Base-by-base conservation (phyloP, 2,797 vertebrate species). In the Sciurus carolinensis region DNA sequence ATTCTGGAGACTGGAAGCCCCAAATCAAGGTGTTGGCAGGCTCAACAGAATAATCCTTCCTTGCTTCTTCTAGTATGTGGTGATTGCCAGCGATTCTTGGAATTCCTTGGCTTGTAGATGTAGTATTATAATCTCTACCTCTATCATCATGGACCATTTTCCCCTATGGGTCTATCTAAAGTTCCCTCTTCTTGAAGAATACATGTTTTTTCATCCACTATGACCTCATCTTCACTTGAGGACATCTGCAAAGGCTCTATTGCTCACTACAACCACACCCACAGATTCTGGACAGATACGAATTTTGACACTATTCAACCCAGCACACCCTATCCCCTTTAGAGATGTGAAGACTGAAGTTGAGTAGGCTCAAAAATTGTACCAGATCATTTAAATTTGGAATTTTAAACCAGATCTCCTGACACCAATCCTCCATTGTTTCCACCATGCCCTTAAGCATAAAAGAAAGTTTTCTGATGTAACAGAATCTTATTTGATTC, bases 371-470 rank as follows among this genome's bases (percentile, higher is more conserved):
- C 50, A 88, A 52, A 1, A 52, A 30, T 66, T 86, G 12, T 20
- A 30, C 73, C 11, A 50, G 36, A 47, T 89, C 72, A 93, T 39
- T 73, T 26, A 69, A 86, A 73, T 73, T 11, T 69, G 11, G n/a
- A 80, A 90, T 95, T 71, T 66, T 81, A 97, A 97, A 72, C 36
- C 59, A 88, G 22, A 24, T 80, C 13, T 81, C 88, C 87, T 83
- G 33, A 59, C 30, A 50, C n/a, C 2, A 52, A 47, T 17, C 42
- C 22, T 83, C 6, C 72, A n/a, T 66, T 69, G 11, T 91, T 95
- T 97, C 18, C 22, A 85, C 14, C n/a, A 3, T 12, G 50, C 24
- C 30, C 57, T 33, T 47, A 85, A 80, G 42, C 30, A 50, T 42
- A 12, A 76, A 87, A 50, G 64, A 87, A 84, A 22, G 0, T 82